These are phyloP conservation scores for Noctua fimbriata DNA, from an alignment of 2,888 invertebrate species.

Conservation along the genomic window DNA sequence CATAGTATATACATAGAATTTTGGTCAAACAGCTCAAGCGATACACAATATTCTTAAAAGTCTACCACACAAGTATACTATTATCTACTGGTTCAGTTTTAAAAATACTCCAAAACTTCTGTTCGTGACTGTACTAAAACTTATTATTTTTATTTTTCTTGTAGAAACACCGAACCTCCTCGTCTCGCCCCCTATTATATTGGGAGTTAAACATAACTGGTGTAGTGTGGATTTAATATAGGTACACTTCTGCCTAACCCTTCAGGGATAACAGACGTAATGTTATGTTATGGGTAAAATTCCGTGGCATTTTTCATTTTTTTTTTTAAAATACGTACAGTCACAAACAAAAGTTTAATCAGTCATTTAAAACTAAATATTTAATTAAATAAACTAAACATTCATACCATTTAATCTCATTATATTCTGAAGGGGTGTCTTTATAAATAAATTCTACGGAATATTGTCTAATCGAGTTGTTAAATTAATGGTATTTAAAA, in stretches of 20 bases:
- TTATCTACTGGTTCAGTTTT: constrained; percentile 19
- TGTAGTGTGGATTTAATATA: neutral
- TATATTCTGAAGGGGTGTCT: constrained; percentile 49
- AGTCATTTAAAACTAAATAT: constrained; percentile 15
- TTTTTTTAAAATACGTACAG: constrained; percentile 27
- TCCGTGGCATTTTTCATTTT: too few relatives aligned
- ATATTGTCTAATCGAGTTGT: constrained; percentile 16
- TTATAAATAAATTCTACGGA: constrained; percentile 25
- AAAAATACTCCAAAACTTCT: constrained; percentile 39
- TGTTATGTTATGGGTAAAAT: neutral
- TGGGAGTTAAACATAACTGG: neutral
- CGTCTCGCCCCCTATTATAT: too few relatives aligned
- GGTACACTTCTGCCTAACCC: neutral
- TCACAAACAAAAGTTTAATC: constrained; percentile 41
- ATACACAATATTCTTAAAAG: constrained; percentile 57
- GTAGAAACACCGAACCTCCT: neutral
- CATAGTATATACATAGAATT: constrained; percentile 78
- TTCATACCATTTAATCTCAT: constrained; percentile 52
- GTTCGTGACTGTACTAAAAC: constrained; percentile 29
- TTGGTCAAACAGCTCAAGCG: constrained; percentile 71
- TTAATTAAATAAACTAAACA: constrained; percentile 21
- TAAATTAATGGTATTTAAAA: constrained; percentile 20
- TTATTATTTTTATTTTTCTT: neutral
- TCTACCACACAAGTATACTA: constrained; percentile 51
- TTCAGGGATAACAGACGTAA: neutral